Conservation (phyloP, 1,140 invertebrate genomes). For the Cydia pomonella region DNA sequence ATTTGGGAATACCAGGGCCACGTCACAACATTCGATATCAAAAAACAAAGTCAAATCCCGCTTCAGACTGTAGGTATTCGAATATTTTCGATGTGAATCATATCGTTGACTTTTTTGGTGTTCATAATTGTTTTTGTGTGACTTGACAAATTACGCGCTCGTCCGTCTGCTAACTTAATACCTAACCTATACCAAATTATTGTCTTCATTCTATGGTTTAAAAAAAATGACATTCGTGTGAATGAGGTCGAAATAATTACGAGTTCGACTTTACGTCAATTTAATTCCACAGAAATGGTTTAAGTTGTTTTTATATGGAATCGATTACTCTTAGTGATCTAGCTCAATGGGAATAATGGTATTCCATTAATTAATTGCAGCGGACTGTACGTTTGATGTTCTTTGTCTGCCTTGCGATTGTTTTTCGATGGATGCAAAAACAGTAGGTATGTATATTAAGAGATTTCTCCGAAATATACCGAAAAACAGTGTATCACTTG, state of each 20-base stretch:
- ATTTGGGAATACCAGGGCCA: neutral
- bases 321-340: slow-evolving; percentile 28
- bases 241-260: slow-evolving; percentile 60
- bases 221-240: slow-evolving; percentile 66
- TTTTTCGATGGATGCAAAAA: slow-evolving; percentile 12
- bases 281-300: slow-evolving; percentile 62
- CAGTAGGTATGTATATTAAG: neutral
- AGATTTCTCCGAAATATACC: too few relatives aligned
- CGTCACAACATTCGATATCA: neutral
- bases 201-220: slow-evolving; percentile 18
- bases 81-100: slow-evolving; percentile 18
- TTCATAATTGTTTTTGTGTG: slow-evolving; percentile 30
- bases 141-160: slow-evolving; percentile 28
- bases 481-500: too few relatives aligned
- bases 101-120: slow-evolving; percentile 11
- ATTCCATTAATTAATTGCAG: slow-evolving; percentile 22
- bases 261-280: slow-evolving; percentile 50
- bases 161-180: slow-evolving; percentile 30
- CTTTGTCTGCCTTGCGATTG: slow-evolving; percentile 18
- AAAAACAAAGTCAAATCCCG: slow-evolving; percentile 8
- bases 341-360: slow-evolving; percentile 8
- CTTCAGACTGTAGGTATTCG: neutral
- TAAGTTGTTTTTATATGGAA: slow-evolving; percentile 36
- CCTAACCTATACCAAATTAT: slow-evolving; percentile 31
- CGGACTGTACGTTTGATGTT: neutral